Base-by-base conservation (phyloP, 64 coral and sea anemone species). In the Acropora tenuis region DNA sequence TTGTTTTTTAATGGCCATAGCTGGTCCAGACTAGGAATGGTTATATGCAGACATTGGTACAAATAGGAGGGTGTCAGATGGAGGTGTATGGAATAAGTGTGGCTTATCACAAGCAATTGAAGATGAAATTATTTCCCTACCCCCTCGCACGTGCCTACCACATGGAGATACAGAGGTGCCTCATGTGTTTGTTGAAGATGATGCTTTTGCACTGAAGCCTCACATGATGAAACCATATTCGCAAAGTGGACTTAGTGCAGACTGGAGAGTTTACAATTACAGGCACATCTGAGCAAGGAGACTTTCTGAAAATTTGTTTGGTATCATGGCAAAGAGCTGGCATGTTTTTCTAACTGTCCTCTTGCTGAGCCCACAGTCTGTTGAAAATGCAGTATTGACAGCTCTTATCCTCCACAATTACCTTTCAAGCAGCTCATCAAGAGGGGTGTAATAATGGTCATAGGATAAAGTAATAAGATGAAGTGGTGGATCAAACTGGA, bases 261-360 rank as follows among this genome's bases (percentile, higher is more conserved):
- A 30, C 30, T 30, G 30, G 30, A 30, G 30, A 67, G 41, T 84
- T 13, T 84, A 84, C 81, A 84, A 84, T 59, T 84, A 69, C 61
- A 66, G 61, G 61, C 61, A 66, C 61, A 66, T 8, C 61, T 15
- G 15, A 66, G 61, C 61, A 66, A 66, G 61, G 61, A 66, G 61
- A 15, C 61, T 66, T 66, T 66, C 61, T 66, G 61, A 66, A 11
- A 66, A 66, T 67, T 41, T 84, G 68, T 84, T 84, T 84, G 81
- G 81, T 67, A 84, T 84, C 13, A 17, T 84, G 60, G 81, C 81
- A 17, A 84, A 41, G 45, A 84, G 81, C 11, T 84, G 81, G 81
- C 81, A 59, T 84, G 41, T 66, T 66, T 66, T 66, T 66, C 61
- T 66, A 30, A 30, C 30, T 30, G 30, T 30, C 30, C 30, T 30